Evolutionary conservation across 2,888 invertebrate genomes (phyloP), one percentile per base, ranked within the genome.

Genomic region (Villa cingulata): DNA sequence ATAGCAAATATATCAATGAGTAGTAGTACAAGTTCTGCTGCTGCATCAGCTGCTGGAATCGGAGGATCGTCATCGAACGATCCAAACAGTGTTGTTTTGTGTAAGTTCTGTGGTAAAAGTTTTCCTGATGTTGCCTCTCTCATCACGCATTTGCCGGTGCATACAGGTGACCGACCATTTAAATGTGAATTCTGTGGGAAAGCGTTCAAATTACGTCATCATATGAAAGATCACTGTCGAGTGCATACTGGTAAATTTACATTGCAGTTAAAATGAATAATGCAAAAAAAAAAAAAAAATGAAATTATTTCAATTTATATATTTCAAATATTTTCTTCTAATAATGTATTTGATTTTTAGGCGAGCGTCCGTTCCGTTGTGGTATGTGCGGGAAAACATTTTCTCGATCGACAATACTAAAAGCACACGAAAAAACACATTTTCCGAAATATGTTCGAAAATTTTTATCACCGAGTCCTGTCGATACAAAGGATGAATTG

Each of bases 141-240:
- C 60, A 88, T 89, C 67, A 80, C 85, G 57, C 89, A 89, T 70
- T 74, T 89, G 64, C 88, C 88, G 51, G 86, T 85, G 55, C 90
- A 90, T 70, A 89, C 89, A 50, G 89, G 89, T 56, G 89, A 90
- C 65, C 74, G 89, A 63, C 89, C 89, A 50, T 90, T 89, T 72
- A 89, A 88, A 73, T 90, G 89, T 75, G 89, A 90, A 70, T 90
- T 88, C 73, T 90, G 90, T 72, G 89, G 89, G 55, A 90, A 90
- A 72, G 89, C 89, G 59, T 90, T 90, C 75, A 90, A 90, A 69
- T 73, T 90, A 63, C 77, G 89, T 54, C 89, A 90, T 69, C 89
- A 90, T 73, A 89, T 90, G 89, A 90, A 90, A 72, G 89, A 90
- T 74, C 90, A 90, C 68, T 89, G 88, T 73, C 81, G 89, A 63